These are phyloP conservation scores for Ciconia nigra DNA, from an alignment of 2,797 vertebrate genomes.

Conservation along the genomic window DNA sequence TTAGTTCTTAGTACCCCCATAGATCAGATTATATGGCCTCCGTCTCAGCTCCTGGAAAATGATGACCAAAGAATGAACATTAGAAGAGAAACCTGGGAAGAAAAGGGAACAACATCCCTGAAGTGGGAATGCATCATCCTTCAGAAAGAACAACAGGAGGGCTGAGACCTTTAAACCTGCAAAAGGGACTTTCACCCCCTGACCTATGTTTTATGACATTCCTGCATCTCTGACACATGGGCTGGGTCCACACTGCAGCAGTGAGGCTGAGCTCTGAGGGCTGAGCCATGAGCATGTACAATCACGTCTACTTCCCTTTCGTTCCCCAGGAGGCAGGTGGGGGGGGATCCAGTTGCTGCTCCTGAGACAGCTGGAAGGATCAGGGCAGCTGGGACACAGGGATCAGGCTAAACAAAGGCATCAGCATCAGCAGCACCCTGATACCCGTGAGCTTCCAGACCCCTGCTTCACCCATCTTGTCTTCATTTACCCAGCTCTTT, in stretches of 20 bases:
- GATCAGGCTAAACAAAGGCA: background rate
- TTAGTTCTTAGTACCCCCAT: background rate
- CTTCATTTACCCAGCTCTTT: background rate
- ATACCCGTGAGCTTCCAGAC: background rate
- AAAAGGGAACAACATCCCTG: background rate
- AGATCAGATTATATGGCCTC: background rate
- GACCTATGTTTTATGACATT: background rate
- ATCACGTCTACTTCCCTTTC: background rate
- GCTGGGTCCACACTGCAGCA: background rate
- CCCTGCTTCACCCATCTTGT: background rate
- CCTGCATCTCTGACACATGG: background rate
- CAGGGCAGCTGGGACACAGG: background rate
- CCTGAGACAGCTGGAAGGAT: background rate
- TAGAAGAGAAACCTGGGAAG: background rate
- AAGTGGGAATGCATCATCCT: background rate
- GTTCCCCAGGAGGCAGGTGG: background rate
- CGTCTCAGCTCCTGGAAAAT: background rate
- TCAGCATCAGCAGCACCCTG: background rate
- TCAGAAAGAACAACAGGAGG: background rate
- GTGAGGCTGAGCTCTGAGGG: background rate
- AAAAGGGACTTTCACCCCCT: background rate
- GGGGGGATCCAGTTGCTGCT: background rate
- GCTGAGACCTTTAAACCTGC: background rate
- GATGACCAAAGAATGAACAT: rapidly evolving
- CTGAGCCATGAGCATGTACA: background rate